Conservation (phyloP, 2,113 vertebrate species). For the Peromyscus leucopus region DNA sequence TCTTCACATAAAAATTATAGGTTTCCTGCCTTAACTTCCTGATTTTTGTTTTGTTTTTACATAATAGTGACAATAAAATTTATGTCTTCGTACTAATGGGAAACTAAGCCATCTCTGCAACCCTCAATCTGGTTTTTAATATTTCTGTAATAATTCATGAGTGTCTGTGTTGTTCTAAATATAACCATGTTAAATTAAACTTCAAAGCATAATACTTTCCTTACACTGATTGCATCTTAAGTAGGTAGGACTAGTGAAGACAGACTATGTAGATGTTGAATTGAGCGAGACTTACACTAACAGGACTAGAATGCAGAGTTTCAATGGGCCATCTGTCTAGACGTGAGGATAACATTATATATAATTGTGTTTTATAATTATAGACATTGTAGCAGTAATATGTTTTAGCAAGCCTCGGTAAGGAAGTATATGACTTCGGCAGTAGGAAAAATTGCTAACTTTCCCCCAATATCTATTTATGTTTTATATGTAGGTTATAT, state of each 20-base stretch:
- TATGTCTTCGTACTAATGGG: neutral
- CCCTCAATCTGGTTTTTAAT: slow-evolving; percentile 2
- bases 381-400: slow-evolving; percentile 19
- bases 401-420: slow-evolving; percentile 41
- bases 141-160: neutral
- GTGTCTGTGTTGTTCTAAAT: slow-evolving; percentile 27
- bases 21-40: neutral
- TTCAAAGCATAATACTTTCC: slow-evolving; percentile 26
- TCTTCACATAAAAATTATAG: too few relatives aligned
- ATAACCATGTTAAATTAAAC: slow-evolving; percentile 53
- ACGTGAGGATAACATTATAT: slow-evolving; percentile 44
- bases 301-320: slow-evolving; percentile 52
- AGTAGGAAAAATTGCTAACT: too few relatives aligned
- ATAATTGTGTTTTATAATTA: slow-evolving; percentile 44
- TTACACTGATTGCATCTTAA: slow-evolving; percentile 36
- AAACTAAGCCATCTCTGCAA: neutral
- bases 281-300: slow-evolving; percentile 43
- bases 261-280: slow-evolving; percentile 44
- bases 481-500: slow-evolving; percentile 2
- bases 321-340: slow-evolving; percentile 19
- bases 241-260: neutral
- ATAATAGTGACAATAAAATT: neutral
- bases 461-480: too few relatives aligned
- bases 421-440: slow-evolving; percentile 14
- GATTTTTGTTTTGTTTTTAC: neutral